Base-by-base conservation (phyloP, 2,888 invertebrate genomes). In the Heteromyza rotundicornis region DNA sequence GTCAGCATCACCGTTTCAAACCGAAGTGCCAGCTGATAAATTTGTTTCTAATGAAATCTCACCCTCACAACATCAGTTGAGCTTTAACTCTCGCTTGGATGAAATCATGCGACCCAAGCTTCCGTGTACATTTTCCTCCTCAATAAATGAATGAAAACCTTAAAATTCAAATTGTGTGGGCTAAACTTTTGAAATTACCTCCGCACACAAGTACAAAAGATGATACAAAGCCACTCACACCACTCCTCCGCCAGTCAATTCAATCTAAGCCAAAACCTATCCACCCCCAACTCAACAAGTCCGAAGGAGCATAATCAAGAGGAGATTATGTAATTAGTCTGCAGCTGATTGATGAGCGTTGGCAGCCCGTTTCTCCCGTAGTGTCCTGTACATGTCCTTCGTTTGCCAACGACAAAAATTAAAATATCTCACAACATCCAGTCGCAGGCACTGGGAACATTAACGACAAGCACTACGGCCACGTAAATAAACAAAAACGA, bases 271-370 rank as follows among this genome's bases (percentile, higher is more conserved):
- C n/a, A n/a, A n/a, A n/a, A 19, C 12, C 19, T 14, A 40, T 14
- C 44, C 16, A 16, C 52, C 27, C 60, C 16, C 58, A 57, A 59
- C 59, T 58, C 59, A 66, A 65, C 66, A 70, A 75, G 72, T 72
- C 71, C 72, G 53, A 64, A 68, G 74, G 70, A 70, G 76, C 76
- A 81, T 79, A 78, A 78, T 80, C 79, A 80, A 78, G 79, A 80
- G 80, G 72, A 81, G 81, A 81, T 81, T 81, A 81, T 80, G 80
- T 82, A 81, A 81, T 82, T 81, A 81, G 81, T 82, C 82, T 82
- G 82, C 74, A 78, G 74, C 80, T 81, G 81, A 81, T 81, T 81
- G 81, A 81, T 81, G 81, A 81, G 80, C 75, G 73, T 72, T 77
- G 68, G 67, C 72, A 69, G 68, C 53, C 57, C 54, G 22, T n/a